Evolutionary conservation across 2,888 invertebrate genomes (phyloP), one percentile per base, ranked within the genome.

Genomic region (Drosophila limbata): DNA sequence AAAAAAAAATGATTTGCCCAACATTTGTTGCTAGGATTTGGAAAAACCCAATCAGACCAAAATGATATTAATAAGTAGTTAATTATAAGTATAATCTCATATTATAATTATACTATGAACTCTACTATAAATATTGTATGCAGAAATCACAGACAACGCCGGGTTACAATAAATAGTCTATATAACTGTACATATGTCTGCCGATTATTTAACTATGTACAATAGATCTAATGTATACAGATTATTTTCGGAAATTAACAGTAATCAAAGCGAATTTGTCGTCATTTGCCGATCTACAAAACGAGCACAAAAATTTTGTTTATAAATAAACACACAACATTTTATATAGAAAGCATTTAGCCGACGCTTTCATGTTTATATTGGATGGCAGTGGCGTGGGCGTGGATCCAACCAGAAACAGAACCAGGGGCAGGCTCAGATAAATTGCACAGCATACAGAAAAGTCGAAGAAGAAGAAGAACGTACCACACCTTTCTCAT

Each of bases 221-320:
- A 19, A 44, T 15, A 56, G 17, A 45, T 45, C 15, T 45, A 47
- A 19, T 31, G 9, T 21, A 56, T 39, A 62, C 25, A 37, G 31
- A 47, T 39, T 68, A 44, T 79, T 70, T 76, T 73, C 53, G 55
- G 44, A 71, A 69, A 77, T 74, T 74, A 64, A 53, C 48, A 40
- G 55, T 67, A 63, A 72, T 72, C 66, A 75, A 68, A 71, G 57
- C 60, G 47, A 83, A 75, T 73, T 81, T 80, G 77, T 81, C 72
- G 75, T 80, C 83, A 77, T 80, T 72, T 69, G 44, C 52, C 68
- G 39, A 40, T 50, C 70, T 40, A 35, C 51, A 53, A 66, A 60
- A 52, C 33, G 40, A 64, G 63, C 52, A 42, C 51, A 69, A 48
- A 40, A 33, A 25, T 25, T 25, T 77, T 83, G 78, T 75, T 83